Conservation (phyloP, 1,140 invertebrate species). For the Papilio xuthus region DNA sequence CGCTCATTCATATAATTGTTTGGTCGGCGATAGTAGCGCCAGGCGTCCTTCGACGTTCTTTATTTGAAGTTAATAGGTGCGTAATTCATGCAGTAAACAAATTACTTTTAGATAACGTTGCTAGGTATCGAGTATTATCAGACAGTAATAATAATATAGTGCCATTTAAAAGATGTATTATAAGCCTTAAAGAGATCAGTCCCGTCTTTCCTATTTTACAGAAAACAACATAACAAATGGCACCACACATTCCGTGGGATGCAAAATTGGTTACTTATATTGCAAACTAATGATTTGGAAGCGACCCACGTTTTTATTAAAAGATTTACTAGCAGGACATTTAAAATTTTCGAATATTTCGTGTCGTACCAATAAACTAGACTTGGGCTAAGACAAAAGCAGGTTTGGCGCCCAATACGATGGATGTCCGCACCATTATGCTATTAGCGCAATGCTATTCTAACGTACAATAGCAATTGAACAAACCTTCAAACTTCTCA, state of each 20-base stretch:
- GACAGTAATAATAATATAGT: not conserved
- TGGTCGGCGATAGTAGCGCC: not conserved
- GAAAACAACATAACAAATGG: not conserved
- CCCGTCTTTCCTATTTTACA: not conserved
- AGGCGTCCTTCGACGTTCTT: constrained; percentile 22
- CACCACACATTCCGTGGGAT: no score
- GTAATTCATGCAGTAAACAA: constrained; percentile 24
- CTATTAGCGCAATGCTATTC: no score
- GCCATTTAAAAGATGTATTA: constrained; percentile 8
- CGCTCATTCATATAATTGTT: constrained; percentile 62
- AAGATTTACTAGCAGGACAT: no score
- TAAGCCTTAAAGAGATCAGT: not conserved
- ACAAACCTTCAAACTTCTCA: constrained; percentile 93
- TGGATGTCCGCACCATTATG: no score
- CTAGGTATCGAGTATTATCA: constrained; percentile 21
- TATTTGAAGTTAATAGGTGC: constrained; percentile 9
- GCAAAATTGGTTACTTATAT: not conserved
- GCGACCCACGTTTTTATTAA: no score
- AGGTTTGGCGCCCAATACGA: no score
- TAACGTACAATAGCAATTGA: constrained; percentile 9
- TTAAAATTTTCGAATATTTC: no score
- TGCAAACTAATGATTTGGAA: not conserved
- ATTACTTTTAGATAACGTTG: constrained; percentile 29
- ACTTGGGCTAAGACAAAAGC: no score
- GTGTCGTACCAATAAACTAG: no score